These are phyloP conservation scores for Nothoprocta pentlandii DNA, from an alignment of 2,113 vertebrate genomes.

Conservation along the genomic window DNA sequence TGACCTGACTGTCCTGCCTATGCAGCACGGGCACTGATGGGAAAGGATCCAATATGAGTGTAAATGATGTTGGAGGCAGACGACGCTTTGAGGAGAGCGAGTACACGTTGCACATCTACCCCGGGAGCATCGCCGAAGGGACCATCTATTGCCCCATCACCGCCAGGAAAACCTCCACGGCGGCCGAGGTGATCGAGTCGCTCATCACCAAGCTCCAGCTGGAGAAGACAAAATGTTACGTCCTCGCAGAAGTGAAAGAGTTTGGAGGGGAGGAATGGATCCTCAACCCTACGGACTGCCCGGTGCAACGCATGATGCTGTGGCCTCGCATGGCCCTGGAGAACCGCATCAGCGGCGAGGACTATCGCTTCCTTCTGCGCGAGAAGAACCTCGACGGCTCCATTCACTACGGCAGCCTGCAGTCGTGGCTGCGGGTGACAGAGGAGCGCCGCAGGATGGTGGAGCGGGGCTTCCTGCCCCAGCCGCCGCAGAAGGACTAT, in stretches of 20 bases:
- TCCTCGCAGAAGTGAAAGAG: constrained; percentile 97
- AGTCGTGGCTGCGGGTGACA: constrained; percentile 95
- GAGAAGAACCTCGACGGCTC: constrained; percentile 98
- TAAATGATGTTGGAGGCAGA: constrained; percentile 94
- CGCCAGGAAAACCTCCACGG: constrained; percentile 92
- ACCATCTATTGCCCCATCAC: constrained; percentile 96
- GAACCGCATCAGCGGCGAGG: constrained; percentile 91
- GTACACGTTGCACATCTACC: constrained; percentile 93
- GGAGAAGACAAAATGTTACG: constrained; percentile 93
- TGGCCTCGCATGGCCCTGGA: constrained; percentile 97
- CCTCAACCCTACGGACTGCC: constrained; percentile 96
- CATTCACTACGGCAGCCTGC: constrained; percentile 95
- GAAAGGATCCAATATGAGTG: constrained; percentile 94
- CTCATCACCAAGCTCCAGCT: constrained; percentile 91
- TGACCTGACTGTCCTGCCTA: constrained; percentile 85
- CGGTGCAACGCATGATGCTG: constrained; percentile 98
- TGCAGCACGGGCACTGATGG: constrained; percentile 87
- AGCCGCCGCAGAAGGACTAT: constrained; percentile 90
- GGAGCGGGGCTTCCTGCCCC: constrained; percentile 94
- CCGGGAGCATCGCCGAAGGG: constrained; percentile 91
- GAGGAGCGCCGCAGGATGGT: constrained; percentile 93
- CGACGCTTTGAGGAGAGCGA: constrained; percentile 96
- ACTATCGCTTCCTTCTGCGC: constrained; percentile 95
- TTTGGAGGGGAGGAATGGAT: constrained; percentile 99
- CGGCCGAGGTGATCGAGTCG: constrained; percentile 93